A percentile compares a stretch with the other conserved stretches of the same genome.
Evolutionary conservation across 2,888 invertebrate species (phyloP).

Genomic region (Biston stratarius): DNA sequence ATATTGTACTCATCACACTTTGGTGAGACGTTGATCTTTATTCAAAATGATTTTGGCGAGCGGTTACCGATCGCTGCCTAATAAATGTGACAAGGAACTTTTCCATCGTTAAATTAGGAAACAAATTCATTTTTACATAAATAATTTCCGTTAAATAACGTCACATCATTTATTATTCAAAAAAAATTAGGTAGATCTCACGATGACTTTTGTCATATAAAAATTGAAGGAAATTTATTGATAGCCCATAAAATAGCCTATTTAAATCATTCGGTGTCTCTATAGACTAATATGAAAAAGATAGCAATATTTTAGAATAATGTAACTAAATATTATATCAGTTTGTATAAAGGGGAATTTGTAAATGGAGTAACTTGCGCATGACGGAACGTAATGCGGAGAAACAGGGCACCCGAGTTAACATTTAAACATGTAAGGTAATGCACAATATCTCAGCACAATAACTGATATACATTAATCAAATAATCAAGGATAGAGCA

Average conservation of each 20-base stretch:
- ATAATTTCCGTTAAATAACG: slow-evolving; percentile 8
- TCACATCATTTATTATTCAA: slow-evolving; percentile 13
- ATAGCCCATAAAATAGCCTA: slow-evolving; percentile 66
- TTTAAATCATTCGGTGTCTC: slow-evolving; percentile 75
- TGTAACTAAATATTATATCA: slow-evolving; percentile 84
- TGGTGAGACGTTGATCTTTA: slow-evolving; percentile 10
- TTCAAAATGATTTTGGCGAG: not conserved
- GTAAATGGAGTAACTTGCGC: slow-evolving; percentile 78
- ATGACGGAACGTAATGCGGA: slow-evolving; percentile 73
- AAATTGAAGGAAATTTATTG: slow-evolving; percentile 53
- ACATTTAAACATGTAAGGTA: slow-evolving; percentile 68
- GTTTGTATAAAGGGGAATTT: slow-evolving; percentile 82
- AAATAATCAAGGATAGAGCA: slow-evolving; percentile 74
- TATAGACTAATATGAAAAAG: slow-evolving; percentile 86
- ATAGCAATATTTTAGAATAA: slow-evolving; percentile 86
- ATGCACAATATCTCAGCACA: slow-evolving; percentile 84
- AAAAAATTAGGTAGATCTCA: slow-evolving; percentile 29
- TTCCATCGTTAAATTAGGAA: not conserved
- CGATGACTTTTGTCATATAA: slow-evolving; percentile 42
- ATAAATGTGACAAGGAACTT: slow-evolving; percentile 8
- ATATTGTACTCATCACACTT: slow-evolving; percentile 22
- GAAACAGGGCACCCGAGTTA: slow-evolving; percentile 74
- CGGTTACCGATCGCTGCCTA: slow-evolving; percentile 13
- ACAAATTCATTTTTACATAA: not conserved
- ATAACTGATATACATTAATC: slow-evolving; percentile 72